Evolutionary conservation across 1,140 invertebrate species (phyloP).

Genomic region (Nymphalis io): DNA sequence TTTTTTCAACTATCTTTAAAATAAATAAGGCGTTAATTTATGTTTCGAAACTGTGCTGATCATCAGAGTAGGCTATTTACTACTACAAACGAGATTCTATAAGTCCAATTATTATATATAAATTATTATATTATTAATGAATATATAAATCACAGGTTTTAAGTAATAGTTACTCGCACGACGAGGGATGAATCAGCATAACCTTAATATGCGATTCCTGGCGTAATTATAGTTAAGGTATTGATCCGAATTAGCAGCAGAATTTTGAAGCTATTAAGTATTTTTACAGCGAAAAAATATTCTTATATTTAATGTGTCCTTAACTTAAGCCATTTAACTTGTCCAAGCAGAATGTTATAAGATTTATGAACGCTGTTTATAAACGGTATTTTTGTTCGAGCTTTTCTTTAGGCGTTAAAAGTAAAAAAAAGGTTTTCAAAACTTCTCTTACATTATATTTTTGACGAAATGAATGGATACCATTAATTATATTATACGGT

Average conservation of each 20-base stretch:
- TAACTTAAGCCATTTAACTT: conserved; percentile 33
- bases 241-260: too few species aligned
- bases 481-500: not conserved
- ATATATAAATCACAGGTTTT: too few species aligned
- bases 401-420: conserved; percentile 1
- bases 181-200: too few species aligned
- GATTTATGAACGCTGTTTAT: conserved; percentile 19
- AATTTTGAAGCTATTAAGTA: too few species aligned
- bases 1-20: not conserved
- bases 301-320: not conserved
- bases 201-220: too few species aligned
- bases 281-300: not conserved
- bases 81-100: too few species aligned
- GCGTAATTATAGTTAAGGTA: too few species aligned
- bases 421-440: conserved; percentile 6
- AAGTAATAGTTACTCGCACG: too few species aligned
- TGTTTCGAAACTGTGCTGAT: not conserved
- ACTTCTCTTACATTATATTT: not conserved
- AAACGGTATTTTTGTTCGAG: conserved; percentile 4
- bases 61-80: too few species aligned
- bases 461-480: not conserved
- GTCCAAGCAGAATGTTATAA: conserved; percentile 26
- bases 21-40: not conserved
- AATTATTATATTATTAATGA: too few species aligned
- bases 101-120: too few species aligned